Evolutionary conservation across 1,140 invertebrate genomes (phyloP).

Genomic region (Colletes gigas): DNA sequence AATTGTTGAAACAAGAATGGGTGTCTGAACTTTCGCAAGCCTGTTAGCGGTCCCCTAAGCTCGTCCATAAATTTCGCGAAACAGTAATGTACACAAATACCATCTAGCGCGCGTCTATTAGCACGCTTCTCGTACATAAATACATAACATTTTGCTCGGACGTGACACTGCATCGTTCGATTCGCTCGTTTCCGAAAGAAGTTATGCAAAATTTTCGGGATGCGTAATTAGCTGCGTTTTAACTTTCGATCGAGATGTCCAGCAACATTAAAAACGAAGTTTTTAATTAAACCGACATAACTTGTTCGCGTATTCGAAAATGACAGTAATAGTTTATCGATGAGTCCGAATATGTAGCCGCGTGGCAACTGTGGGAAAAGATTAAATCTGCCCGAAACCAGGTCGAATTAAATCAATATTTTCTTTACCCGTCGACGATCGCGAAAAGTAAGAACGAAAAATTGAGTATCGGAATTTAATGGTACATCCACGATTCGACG

Average conservation of each 20-base stretch:
- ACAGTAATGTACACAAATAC: background rate
- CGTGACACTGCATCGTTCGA: slow-evolving; percentile 26
- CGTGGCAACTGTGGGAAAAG: background rate
- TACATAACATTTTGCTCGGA: slow-evolving; percentile 31
- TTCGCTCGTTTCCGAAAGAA: slow-evolving; percentile 6
- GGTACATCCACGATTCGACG: background rate
- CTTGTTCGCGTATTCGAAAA: no score
- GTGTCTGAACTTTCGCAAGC: background rate
- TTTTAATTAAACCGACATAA: no score
- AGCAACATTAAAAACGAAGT: no score
- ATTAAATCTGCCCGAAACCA: no score
- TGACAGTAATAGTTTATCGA: no score
- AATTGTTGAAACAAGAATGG: background rate
- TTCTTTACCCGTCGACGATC: no score
- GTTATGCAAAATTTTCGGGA: slow-evolving; percentile 19
- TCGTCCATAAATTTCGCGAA: slow-evolving; percentile 1
- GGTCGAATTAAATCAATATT: no score
- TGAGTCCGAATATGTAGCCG: no score
- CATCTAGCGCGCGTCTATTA: background rate
- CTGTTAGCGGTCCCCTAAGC: no score
- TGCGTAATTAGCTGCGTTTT: background rate
- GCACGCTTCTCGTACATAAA: slow-evolving; percentile 33
- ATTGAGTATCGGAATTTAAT: no score
- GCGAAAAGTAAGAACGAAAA: background rate
- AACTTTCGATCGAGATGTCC: background rate